Evolutionary conservation across 1,140 invertebrate genomes (phyloP).

Genomic region (Calephelis virginiensis): DNA sequence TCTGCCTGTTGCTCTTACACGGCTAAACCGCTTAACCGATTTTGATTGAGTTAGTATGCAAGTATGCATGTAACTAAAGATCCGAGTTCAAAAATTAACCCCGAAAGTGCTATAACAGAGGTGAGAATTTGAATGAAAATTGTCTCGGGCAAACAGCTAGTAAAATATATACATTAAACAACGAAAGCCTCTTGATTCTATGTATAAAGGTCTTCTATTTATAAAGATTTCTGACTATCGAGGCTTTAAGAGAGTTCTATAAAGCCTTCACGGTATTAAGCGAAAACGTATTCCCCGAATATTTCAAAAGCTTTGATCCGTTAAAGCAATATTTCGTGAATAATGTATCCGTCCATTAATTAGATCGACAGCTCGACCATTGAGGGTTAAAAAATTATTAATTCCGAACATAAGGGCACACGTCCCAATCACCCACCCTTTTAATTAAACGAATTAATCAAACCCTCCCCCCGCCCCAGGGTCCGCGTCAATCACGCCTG

Average conservation of each 20-base stretch:
- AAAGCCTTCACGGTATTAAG: constrained; percentile 2
- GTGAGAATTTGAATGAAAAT: no score
- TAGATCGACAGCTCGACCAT: constrained; percentile 34
- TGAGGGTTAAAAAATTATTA: constrained; percentile 35
- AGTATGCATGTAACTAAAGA: no score
- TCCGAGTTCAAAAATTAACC: no score
- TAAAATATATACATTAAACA: not conserved
- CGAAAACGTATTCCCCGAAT: constrained; percentile 5
- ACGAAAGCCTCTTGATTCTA: not conserved
- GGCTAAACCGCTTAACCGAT: no score
- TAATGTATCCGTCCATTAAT: constrained; percentile 34
- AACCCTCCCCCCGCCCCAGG: constrained; percentile 16
- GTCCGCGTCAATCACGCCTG: constrained; percentile 33
- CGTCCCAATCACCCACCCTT: constrained; percentile 35
- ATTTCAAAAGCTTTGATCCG: constrained; percentile 22
- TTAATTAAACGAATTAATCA: constrained; percentile 46
- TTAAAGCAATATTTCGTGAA: constrained; percentile 32
- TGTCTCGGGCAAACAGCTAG: no score
- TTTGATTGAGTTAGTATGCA: no score
- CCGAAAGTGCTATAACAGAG: no score
- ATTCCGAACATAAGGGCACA: constrained; percentile 34
- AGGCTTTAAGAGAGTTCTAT: constrained; percentile 4
- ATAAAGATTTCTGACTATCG: not conserved
- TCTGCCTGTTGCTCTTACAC: no score
- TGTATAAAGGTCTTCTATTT: not conserved